Base-by-base conservation (phyloP, 2,888 invertebrate species). In the Eubasilissa splendida region DNA sequence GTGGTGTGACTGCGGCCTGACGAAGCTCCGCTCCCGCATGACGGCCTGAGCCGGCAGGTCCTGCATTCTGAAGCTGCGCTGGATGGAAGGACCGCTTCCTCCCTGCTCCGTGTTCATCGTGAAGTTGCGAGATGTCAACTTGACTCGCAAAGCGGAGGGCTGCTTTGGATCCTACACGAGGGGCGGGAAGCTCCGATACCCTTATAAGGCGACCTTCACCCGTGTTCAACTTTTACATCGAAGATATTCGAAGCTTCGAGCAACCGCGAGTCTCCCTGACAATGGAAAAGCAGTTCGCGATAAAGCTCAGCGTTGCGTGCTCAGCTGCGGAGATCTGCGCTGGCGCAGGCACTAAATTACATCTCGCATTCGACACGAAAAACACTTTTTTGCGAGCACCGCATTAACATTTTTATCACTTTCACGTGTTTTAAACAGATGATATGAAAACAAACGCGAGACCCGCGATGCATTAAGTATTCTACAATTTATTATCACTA, bases 1-100 rank as follows among this genome's bases (percentile, higher is more conserved):
- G 63, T 84, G 90, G 86, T 92, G 91, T 3, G 90, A 90, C 85
- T 91, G 93, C 66, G 92, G 91, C 82, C 93, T 91, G 77, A 94
- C 91, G 87, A 94, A 94, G 87, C 94, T 94, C 84, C 94, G 90
- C 87, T 94, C 94, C 84, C 94, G 88, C 87, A 93, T 92, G 86
- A 93, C 92, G 80, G 90, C 89, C 66, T 90, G 90, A 58, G 91
- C 86, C 75, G 90, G 89, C 86, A 92, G 92, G 86, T 92, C 92
- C 86, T 90, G 90, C 88, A 91, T 89, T 85, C 90, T 88, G 86
- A 89, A 91, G 86, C 90, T 90, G 84, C 91, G 87, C 86, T 90
- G 91, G 86, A 91, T 86, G 85, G 90, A 90, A 12, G 80, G 82
- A 12, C 73, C 54, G 12, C 59, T 54, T 11, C 70, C 74, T 8